These are phyloP conservation scores for Carabus problematicus DNA, from an alignment of 2,888 invertebrate species.

Conservation along the genomic window DNA sequence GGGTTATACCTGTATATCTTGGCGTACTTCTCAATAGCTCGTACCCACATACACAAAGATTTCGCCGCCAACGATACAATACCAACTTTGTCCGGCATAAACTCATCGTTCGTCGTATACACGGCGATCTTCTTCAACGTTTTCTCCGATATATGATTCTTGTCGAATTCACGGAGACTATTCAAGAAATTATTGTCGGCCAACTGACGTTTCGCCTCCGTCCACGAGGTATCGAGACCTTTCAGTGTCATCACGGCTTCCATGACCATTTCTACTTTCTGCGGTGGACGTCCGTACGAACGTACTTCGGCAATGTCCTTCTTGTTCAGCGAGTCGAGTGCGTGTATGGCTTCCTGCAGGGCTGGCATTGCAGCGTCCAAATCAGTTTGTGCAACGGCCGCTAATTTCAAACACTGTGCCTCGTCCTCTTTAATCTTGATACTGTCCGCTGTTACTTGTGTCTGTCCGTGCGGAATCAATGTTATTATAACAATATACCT, in stretches of 20 bases:
- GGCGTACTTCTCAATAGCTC: slow-evolving; percentile 90
- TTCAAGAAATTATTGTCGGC: slow-evolving; percentile 82
- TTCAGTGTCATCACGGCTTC: slow-evolving; percentile 87
- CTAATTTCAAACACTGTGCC: slow-evolving; percentile 79
- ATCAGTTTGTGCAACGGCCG: slow-evolving; percentile 82
- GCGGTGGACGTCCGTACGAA: slow-evolving; percentile 86
- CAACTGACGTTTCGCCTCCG: slow-evolving; percentile 84
- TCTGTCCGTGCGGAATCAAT: slow-evolving; percentile 57
- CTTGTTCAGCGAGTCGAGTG: slow-evolving; percentile 81
- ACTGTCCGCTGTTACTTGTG: slow-evolving; percentile 74
- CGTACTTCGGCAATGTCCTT: slow-evolving; percentile 90
- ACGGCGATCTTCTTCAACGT: slow-evolving; percentile 80
- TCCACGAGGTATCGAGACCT: slow-evolving; percentile 83
- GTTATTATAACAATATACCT: slow-evolving; percentile 8
- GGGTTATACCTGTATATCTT: slow-evolving; percentile 77
- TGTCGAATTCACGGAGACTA: slow-evolving; percentile 83
- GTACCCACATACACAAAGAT: slow-evolving; percentile 89
- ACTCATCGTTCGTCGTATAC: slow-evolving; percentile 82
- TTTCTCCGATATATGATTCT: slow-evolving; percentile 85
- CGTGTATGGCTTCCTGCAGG: slow-evolving; percentile 81
- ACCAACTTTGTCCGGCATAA: slow-evolving; percentile 88
- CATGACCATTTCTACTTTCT: slow-evolving; percentile 87
- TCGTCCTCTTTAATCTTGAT: slow-evolving; percentile 82
- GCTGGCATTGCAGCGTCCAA: slow-evolving; percentile 87
- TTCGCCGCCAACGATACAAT: slow-evolving; percentile 84